A percentile compares a stretch with the other conserved stretches of the same genome.
These are phyloP conservation scores for Apotomis betuletana DNA, from an alignment of 2,888 invertebrate genomes.

Conservation along the genomic window DNA sequence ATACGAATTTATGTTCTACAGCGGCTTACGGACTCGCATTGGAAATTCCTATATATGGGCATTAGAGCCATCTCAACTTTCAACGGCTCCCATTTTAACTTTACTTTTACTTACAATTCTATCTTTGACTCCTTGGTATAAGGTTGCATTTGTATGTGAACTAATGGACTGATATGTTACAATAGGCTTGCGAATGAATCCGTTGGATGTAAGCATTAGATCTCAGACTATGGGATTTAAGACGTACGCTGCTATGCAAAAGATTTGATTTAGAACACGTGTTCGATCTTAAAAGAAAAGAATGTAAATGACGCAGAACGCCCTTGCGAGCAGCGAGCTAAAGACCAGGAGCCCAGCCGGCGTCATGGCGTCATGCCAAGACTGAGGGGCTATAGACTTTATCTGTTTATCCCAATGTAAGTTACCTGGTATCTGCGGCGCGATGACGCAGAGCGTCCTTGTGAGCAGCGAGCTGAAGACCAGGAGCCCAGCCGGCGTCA, in stretches of 20 bases:
- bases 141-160: neutral
- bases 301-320: slow-evolving; percentile 67
- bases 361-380: slow-evolving; percentile 68
- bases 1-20: slow-evolving; percentile 23
- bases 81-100: neutral
- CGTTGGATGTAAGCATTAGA: neutral
- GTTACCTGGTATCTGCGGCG: slow-evolving; percentile 75
- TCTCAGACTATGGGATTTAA: neutral
- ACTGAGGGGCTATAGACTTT: slow-evolving; percentile 63
- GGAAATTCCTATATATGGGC: slow-evolving; percentile 23
- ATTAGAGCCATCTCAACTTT: slow-evolving; percentile 15
- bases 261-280: neutral
- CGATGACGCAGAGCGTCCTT: slow-evolving; percentile 74
- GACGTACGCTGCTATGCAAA: neutral
- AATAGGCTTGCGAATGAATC: slow-evolving; percentile 6
- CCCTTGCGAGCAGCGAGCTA: slow-evolving; percentile 72
- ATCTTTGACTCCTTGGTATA: neutral
- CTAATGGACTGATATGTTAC: neutral
- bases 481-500: slow-evolving; percentile 72
- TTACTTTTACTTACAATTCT: neutral
- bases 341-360: slow-evolving; percentile 69
- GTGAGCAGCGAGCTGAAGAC: slow-evolving; percentile 75
- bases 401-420: neutral
- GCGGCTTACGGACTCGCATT: slow-evolving; percentile 15
- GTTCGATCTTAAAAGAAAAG: neutral